Evolutionary conservation across 2,888 invertebrate genomes (phyloP), one percentile per base, ranked within the genome.

Genomic region (Myathropa florea): DNA sequence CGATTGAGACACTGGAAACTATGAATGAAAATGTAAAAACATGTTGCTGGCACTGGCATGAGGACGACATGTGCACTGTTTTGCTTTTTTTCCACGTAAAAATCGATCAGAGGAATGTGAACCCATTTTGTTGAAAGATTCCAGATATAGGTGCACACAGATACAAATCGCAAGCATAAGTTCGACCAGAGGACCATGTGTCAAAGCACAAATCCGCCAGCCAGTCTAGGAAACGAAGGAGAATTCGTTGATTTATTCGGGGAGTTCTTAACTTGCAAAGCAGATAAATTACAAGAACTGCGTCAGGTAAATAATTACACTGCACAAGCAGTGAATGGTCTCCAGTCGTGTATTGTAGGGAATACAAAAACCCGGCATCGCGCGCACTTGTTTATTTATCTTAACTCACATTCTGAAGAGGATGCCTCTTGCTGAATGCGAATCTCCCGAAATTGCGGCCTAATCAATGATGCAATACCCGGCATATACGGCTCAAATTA

Each of bases 1-100:
- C 81, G 76, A 80, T 83, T 85, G 81, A 71, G 67, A 71, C 63
- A 46, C 76, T 67, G 71, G 24, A 80, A 81, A 24, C 39, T 81
- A 81, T 85, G 72, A 85, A 81, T 81, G 84, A 77, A 76, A 60
- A 61, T 64, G 63, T 76, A 23, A 21, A 46, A 63, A 46, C 57
- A 73, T 68, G 57, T 28, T 6, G 59, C 36, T 64, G 63, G 39
- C 24, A 36, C 33, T 73, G 53, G 57, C 57, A 57, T 67, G 21
- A 28, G 39, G 57, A 26, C 53, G 64, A 72, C 77, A 82, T 77
- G 79, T 79, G 68, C 63, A 28, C 3, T 59, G 46, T 21, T 57
- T 23, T 59, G 24, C 12, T 57, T 59, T 63, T 63, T 59, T 55
- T 72, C 28, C 6, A 9, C 70, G n/a, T n/a, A n/a, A n/a, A n/a